Conservation (phyloP, 2,888 invertebrate species). For the Luffia ferchaultella region DNA sequence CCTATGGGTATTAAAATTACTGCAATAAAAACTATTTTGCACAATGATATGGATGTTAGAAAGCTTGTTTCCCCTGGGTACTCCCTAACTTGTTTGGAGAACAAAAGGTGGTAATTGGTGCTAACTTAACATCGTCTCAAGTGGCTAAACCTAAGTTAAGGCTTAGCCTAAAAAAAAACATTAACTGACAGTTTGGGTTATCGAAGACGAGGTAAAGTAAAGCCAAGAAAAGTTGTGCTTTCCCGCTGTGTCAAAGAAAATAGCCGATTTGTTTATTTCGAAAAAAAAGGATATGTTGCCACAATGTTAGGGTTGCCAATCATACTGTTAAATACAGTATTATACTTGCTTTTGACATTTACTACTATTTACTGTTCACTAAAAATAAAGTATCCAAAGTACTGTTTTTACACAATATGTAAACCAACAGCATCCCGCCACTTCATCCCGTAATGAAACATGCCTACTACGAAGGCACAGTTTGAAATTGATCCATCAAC, state of each 20-base stretch:
- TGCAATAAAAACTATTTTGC: background rate
- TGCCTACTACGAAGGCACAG: too few species aligned
- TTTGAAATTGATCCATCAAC: too few species aligned
- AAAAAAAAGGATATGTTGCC: too few species aligned
- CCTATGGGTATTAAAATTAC: background rate
- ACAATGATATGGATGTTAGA: background rate
- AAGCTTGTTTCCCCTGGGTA: background rate
- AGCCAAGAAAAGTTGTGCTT: background rate
- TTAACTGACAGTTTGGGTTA: background rate
- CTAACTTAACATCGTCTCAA: background rate
- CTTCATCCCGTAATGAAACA: too few species aligned
- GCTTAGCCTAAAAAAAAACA: background rate
- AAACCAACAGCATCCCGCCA: too few species aligned
- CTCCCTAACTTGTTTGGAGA: background rate
- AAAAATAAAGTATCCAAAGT: too few species aligned
- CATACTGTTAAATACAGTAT: too few species aligned
- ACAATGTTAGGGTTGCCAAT: too few species aligned
- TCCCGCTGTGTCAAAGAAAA: background rate
- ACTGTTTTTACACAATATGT: too few species aligned
- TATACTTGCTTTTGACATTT: too few species aligned
- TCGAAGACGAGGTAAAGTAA: background rate
- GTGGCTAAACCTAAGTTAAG: background rate
- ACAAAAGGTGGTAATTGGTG: background rate
- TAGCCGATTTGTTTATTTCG: background rate
- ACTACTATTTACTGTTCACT: too few species aligned